phyloP scores from a whole-genome alignment of 2,113 vertebrate species.

The Lamprotornis superbus region DNA sequence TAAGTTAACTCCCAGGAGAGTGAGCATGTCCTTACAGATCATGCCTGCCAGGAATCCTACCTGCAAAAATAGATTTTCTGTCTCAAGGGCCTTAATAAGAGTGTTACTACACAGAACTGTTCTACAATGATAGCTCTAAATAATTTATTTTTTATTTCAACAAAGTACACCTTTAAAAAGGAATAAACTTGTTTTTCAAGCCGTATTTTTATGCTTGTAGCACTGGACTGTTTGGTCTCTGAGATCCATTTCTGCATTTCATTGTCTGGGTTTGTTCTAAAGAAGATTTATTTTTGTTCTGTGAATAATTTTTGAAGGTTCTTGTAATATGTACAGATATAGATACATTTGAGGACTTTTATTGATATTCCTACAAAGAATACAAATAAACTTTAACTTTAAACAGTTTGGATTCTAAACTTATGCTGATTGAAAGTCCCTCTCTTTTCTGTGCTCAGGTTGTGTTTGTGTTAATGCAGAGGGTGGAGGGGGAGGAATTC shows the following conservation, averaged over 20 bases:
- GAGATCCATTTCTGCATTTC: slow-evolving; percentile 79
- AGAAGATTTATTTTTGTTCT: slow-evolving; percentile 87
- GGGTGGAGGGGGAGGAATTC: neutral
- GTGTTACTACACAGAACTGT: slow-evolving; percentile 72
- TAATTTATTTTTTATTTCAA: slow-evolving; percentile 84
- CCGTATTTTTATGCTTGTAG: slow-evolving; percentile 80
- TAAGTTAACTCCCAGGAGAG: slow-evolving; percentile 15
- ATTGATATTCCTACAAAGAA: slow-evolving; percentile 83
- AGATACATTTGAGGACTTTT: slow-evolving; percentile 83
- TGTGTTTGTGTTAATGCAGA: neutral
- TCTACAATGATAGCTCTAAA: slow-evolving; percentile 76
- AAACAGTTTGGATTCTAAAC: slow-evolving; percentile 68
- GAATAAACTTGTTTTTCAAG: slow-evolving; percentile 76
- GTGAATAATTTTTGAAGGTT: slow-evolving; percentile 83
- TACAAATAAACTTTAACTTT: slow-evolving; percentile 85
- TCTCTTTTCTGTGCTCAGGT: neutral
- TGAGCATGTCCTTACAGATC: slow-evolving; percentile 16
- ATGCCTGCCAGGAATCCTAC: slow-evolving; percentile 61
- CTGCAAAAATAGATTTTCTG: slow-evolving; percentile 68
- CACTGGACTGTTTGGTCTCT: slow-evolving; percentile 73
- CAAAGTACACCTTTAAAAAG: slow-evolving; percentile 72
- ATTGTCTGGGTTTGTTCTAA: slow-evolving; percentile 82
- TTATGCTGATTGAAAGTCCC: neutral
- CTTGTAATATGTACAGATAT: slow-evolving; percentile 84
- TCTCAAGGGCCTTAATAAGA: slow-evolving; percentile 79